These are phyloP conservation scores for Drosophila guanche DNA, from an alignment of 1,140 invertebrate genomes.

Conservation along the genomic window DNA sequence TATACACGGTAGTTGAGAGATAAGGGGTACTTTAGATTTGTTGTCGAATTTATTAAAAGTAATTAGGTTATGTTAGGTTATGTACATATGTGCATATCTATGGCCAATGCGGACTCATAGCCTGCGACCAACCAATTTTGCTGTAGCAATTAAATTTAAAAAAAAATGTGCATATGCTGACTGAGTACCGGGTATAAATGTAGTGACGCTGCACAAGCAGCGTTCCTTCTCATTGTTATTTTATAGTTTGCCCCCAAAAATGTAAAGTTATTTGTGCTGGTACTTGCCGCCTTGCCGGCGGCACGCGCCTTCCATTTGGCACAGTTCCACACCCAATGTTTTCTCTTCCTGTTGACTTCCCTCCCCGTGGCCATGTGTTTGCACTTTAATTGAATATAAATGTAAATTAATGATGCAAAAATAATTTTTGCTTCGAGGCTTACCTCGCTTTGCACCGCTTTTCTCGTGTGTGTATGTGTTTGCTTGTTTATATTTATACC, in stretches of 20 bases:
- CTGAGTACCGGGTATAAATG: no score
- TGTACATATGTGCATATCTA: no score
- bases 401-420: constrained; percentile 82
- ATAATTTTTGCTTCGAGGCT: constrained; percentile 80
- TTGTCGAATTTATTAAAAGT: no score
- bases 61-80: no score
- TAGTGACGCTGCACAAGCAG: no score
- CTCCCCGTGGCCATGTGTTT: constrained; percentile 60
- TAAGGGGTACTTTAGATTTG: no score
- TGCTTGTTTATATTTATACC: constrained; percentile 45
- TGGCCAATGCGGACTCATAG: no score
- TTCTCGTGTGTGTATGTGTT: constrained; percentile 24
- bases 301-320: constrained; percentile 50
- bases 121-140: no score
- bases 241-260: not conserved
- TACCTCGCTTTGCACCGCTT: constrained; percentile 41
- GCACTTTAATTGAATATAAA: constrained; percentile 82
- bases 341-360: constrained; percentile 8
- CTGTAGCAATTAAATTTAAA: no score
- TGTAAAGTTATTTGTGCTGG: constrained; percentile 2
- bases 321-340: constrained; percentile 8
- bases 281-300: constrained; percentile 41
- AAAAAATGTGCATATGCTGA: no score
- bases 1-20: no score
- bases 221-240: not conserved